Base-by-base conservation (phyloP, 2,888 invertebrate species). In the Drosophila anomelani region DNA sequence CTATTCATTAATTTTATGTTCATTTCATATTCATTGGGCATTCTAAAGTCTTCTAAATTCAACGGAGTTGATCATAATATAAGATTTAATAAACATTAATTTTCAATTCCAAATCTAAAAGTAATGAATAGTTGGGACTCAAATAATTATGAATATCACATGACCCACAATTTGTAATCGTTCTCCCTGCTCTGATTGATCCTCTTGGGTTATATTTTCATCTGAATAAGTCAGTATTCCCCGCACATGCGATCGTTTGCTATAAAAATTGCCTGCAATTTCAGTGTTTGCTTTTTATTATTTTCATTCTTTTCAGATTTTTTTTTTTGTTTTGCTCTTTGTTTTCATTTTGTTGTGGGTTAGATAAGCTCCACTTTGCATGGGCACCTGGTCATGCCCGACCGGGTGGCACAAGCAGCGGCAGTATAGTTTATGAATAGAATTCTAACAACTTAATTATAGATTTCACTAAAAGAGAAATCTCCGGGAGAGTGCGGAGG, bases 391-490 rank as follows among this genome's bases (percentile, higher is more conserved):
- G 72, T 77, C 73, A 75, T 73, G 75, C 73, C 41, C 58, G 38
- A 9, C 26, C 47, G 46, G 66, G 36, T 38, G 49, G 61, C 47
- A 26, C 26, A 26, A 43, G 20, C 43, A 29, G 46, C 23, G 15
- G 26, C 43, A 49, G 32, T 68, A 53, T 69, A 46, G 70, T 69
- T 76, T 70, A 69, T 76, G 74, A 74, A 76, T 69, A 76, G 60
- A 76, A 76, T 76, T 74, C 76, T 75, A 72, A 72, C 76, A 76
- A 72, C 68, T 67, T 72, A 76, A 72, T 73, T 73, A 73, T 76
- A 68, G 68, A 72, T 67, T 51, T 51, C 76, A 73, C 17, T 8
- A 46, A 26, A 26, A 38, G 49, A 43, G 51, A 44, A 67, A 51
- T 60, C 51, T 44, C 32, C 34, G 17, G 20, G 26, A 32, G 7